Evolutionary conservation across 1,140 invertebrate genomes (phyloP).

Genomic region (Eumaeus atala): DNA sequence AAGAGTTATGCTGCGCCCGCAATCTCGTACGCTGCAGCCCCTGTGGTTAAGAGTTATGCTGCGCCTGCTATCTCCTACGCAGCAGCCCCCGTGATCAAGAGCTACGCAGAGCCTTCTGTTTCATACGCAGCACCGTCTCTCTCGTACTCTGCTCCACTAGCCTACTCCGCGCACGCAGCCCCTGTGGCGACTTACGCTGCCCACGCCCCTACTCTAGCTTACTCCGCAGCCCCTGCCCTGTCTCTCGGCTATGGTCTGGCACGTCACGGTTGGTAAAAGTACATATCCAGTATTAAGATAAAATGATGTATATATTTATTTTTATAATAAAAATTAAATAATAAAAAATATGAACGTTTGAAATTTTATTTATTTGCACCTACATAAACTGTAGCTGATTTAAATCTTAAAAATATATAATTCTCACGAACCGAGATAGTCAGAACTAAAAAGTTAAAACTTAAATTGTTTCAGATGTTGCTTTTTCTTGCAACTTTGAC

Average conservation of each 20-base stretch:
- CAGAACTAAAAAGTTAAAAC: no score
- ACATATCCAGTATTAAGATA: constrained; percentile 4
- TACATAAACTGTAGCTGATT: no score
- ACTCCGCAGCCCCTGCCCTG: constrained; percentile 28
- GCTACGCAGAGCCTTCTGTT: constrained; percentile 15
- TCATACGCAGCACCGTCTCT: constrained; percentile 1
- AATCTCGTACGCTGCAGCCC: constrained; percentile 2
- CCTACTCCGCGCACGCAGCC: constrained; percentile 13
- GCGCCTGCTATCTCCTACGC: constrained; percentile 9
- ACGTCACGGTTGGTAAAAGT: constrained; percentile 21
- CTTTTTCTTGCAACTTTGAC: no score
- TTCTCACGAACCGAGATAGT: no score
- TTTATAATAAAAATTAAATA: constrained; percentile 11
- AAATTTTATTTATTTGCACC: no score
- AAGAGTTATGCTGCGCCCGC: constrained; percentile 41
- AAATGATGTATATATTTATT: constrained; percentile 22
- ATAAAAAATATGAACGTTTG: no score
- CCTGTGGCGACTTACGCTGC: constrained; percentile 17
- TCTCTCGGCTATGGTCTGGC: constrained; percentile 16
- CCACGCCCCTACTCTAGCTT: constrained; percentile 25
- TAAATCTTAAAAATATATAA: no score
- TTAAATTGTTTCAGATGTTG: no score
- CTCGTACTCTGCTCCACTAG: constrained; percentile 19
- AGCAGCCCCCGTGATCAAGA: constrained; percentile 17
- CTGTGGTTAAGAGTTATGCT: constrained; percentile 25